Base-by-base conservation (phyloP, 2,888 invertebrate species). In the Drosophila bunnanda region DNA sequence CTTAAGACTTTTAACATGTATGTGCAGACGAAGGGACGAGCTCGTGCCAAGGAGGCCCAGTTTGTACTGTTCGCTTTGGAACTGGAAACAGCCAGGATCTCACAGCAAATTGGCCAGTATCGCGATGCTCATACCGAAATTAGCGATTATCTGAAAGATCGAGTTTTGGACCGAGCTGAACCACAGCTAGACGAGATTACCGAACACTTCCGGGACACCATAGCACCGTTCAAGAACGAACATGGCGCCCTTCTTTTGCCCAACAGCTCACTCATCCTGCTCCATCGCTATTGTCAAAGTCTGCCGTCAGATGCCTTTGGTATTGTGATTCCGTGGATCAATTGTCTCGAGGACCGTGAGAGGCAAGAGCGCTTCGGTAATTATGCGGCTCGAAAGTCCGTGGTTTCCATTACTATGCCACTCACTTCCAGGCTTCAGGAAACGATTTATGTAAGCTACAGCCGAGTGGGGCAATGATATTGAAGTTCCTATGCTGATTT, bases 21-120 rank as follows among this genome's bases (percentile, higher is more conserved):
- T 89, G 94, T 98, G 41, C 98, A 98, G 92, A 96, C 97, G 71
- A 97, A 98, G 94, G 98, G 94, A 2, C 94, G 98, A 61, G 98
- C 98, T 0, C 93, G 96, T n/a, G 93, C 94, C 79, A 88, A 90
- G 5, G 91, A 93, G 0, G 95, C 96, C n/a, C 91, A 92, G 12
- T 97, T 93, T 79, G 92, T 94, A 0, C 91, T 96, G 28, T 89
- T 96, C 81, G 78, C 94, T 0, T 88, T 93, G 3, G 60, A 79
- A 0, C 2, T 54, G 0, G 92, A 94, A 0, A 15, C 28, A 1
- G 0, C 1, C 0, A 89, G 90, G 32, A 92, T 92, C 43, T 1
- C 69, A 0, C 5, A 43, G 0, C 93, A 92, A 84, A 94, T 95
- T 67, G 0, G 7, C 0, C 89, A 90, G 1, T 95, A 93, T 82